Base-by-base conservation (phyloP, 1,140 invertebrate genomes). In the Ericerus pela region DNA sequence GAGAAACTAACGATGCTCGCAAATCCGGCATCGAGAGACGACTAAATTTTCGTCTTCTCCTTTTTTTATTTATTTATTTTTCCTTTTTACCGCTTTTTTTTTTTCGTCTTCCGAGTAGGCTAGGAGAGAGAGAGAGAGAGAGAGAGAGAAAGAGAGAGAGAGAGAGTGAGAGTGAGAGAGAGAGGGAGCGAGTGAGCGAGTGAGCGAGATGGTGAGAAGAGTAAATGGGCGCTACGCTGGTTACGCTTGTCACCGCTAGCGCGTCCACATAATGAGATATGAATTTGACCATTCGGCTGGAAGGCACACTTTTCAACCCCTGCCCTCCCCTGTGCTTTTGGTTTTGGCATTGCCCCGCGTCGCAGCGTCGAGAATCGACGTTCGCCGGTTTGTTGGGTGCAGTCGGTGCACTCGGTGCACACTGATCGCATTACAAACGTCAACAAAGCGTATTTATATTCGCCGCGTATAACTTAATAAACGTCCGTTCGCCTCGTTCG, bases 371-470 rank as follows among this genome's bases (percentile, higher is more conserved):
- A 22, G 20, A 3, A 2, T 8, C 41, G 41, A 18, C 18, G 3
- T 47, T 14, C 37, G 6, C 14, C n/a, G 6, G 14, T 8, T 22
- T 47, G 26, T 47, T 47, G n/a, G n/a, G n/a, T n/a, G n/a, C n/a
- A n/a, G n/a, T n/a, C n/a, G n/a, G n/a, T n/a, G n/a, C n/a, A n/a
- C n/a, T n/a, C n/a, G n/a, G n/a, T n/a, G n/a, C n/a, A n/a, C n/a
- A n/a, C n/a, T n/a, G n/a, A n/a, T n/a, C n/a, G 14, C 41, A 47
- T 47, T 47, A 22, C 20, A 22, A 47, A 47, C 41, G 41, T 47
- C 41, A 47, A 47, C 41, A 47, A 47, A 47, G n/a, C 41, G 41
- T 47, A 47, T 47, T 41, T 41, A 41, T 41, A 47, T 47, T 47
- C 41, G n/a, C n/a, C 16, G 12, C 10, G 6, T 8, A 47, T 47